phyloP scores from a whole-genome alignment of 2,797 vertebrate genomes.

The Enteromius argenteus region DNA sequence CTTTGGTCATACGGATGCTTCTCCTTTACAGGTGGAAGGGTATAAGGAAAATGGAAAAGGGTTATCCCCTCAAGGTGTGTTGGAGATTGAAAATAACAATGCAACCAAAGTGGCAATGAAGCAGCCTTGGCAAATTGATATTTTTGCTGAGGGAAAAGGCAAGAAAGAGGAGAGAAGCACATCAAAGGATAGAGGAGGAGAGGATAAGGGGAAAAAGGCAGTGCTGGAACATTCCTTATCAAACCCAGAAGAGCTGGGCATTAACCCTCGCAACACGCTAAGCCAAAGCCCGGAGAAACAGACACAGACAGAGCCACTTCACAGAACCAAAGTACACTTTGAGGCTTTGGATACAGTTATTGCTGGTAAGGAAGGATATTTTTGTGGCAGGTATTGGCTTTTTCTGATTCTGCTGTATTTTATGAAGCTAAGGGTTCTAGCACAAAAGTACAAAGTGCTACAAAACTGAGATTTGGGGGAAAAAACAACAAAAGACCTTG shows the following conservation, averaged over 20 bases:
- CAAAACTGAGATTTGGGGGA: not conserved
- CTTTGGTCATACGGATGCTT: slow-evolving; percentile 47
- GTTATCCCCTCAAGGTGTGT: slow-evolving; percentile 39
- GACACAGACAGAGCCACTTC: slow-evolving; percentile 46
- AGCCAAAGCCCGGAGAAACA: slow-evolving; percentile 44
- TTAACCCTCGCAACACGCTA: slow-evolving; percentile 32
- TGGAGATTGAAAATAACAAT: slow-evolving; percentile 47
- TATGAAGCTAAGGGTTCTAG: slow-evolving; percentile 14
- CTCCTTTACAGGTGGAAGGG: slow-evolving; percentile 44
- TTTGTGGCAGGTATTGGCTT: slow-evolving; percentile 15
- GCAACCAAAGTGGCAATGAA: slow-evolving; percentile 44
- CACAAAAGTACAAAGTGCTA: not conserved
- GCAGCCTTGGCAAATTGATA: slow-evolving; percentile 38
- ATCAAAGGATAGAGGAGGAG: slow-evolving; percentile 49
- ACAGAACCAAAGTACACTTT: slow-evolving; percentile 78
- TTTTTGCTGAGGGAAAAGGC: slow-evolving; percentile 42
- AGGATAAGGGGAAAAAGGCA: slow-evolving; percentile 45
- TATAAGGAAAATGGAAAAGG: slow-evolving; percentile 35
- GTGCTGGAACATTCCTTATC: slow-evolving; percentile 51
- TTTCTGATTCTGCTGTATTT: slow-evolving; percentile 4
- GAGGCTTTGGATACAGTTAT: slow-evolving; percentile 78
- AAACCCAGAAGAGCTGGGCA: slow-evolving; percentile 47
- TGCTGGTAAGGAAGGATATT: slow-evolving; percentile 76
- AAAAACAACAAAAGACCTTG: no score
- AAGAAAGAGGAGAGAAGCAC: slow-evolving; percentile 42